phyloP scores from a whole-genome alignment of 2,797 vertebrate species.

The Alca torda region DNA sequence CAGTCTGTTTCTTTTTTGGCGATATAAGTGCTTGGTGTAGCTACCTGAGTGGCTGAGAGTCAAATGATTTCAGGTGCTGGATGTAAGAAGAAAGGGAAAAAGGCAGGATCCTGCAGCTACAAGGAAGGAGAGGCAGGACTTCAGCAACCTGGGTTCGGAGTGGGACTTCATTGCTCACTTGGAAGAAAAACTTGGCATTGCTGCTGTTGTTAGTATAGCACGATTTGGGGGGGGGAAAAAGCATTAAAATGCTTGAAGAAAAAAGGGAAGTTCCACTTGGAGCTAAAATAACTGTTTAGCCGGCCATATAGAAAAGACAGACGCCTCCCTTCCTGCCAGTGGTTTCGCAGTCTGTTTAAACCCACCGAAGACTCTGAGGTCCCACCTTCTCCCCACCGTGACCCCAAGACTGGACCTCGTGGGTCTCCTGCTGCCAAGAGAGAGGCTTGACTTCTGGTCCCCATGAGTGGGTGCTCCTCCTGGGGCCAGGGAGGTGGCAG shows the following conservation, averaged over 20 bases:
- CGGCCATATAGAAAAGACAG: background rate
- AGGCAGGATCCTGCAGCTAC: background rate
- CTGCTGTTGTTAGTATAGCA: background rate
- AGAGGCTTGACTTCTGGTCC: accelerated
- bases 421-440: background rate
- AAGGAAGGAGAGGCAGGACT: background rate
- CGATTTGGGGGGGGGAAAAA: background rate
- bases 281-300: background rate
- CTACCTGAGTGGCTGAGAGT: background rate
- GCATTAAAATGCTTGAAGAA: background rate
- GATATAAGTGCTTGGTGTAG: background rate
- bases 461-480: accelerated
- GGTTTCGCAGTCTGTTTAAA: background rate
- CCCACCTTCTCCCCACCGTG: accelerated
- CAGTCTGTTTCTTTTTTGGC: background rate
- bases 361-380: background rate
- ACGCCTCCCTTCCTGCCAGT: background rate
- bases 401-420: accelerated
- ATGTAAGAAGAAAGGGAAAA: background rate
- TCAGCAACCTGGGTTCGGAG: background rate
- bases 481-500: background rate
- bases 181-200: background rate
- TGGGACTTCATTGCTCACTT: background rate
- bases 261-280: background rate
- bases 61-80: background rate